Conservation (phyloP, 2,888 invertebrate species). For the Diabrotica balteata region DNA sequence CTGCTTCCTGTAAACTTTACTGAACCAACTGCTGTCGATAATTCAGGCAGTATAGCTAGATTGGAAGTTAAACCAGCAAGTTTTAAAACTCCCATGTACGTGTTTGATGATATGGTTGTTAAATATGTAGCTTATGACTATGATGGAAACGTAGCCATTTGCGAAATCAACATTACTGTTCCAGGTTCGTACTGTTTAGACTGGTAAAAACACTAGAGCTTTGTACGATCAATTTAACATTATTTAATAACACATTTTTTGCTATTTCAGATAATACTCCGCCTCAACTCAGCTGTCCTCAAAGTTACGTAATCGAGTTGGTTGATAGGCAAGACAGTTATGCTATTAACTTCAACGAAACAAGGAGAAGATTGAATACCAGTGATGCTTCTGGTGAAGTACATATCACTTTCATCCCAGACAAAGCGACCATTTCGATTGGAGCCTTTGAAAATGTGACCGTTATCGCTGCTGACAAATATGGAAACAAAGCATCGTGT, state of each 20-base stretch:
- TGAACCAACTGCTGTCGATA: slow-evolving; percentile 93
- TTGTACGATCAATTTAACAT: background rate
- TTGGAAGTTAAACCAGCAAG: slow-evolving; percentile 91
- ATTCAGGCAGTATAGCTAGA: slow-evolving; percentile 92
- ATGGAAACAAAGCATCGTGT: slow-evolving; percentile 87
- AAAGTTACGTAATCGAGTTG: slow-evolving; percentile 91
- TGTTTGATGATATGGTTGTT: slow-evolving; percentile 91
- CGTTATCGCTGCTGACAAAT: slow-evolving; percentile 85
- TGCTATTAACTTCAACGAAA: slow-evolving; percentile 90
- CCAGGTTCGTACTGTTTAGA: slow-evolving; percentile 64
- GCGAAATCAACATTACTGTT: slow-evolving; percentile 94
- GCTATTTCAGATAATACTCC: slow-evolving; percentile 78
- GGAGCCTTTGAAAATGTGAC: slow-evolving; percentile 92
- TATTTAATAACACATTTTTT: slow-evolving; percentile 24
- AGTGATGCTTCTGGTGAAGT: slow-evolving; percentile 91
- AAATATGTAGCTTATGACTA: slow-evolving; percentile 97
- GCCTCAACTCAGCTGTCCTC: slow-evolving; percentile 88
- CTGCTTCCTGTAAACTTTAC: slow-evolving; percentile 90
- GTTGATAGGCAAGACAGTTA: slow-evolving; percentile 90
- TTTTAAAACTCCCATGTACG: slow-evolving; percentile 85
- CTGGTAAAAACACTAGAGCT: too few relatives aligned
- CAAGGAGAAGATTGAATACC: slow-evolving; percentile 81
- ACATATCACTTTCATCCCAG: slow-evolving; percentile 80
- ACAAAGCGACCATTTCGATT: slow-evolving; percentile 83
- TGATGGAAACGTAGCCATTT: slow-evolving; percentile 96